Base-by-base conservation (phyloP, 2,113 vertebrate genomes). In the Caretta caretta region DNA sequence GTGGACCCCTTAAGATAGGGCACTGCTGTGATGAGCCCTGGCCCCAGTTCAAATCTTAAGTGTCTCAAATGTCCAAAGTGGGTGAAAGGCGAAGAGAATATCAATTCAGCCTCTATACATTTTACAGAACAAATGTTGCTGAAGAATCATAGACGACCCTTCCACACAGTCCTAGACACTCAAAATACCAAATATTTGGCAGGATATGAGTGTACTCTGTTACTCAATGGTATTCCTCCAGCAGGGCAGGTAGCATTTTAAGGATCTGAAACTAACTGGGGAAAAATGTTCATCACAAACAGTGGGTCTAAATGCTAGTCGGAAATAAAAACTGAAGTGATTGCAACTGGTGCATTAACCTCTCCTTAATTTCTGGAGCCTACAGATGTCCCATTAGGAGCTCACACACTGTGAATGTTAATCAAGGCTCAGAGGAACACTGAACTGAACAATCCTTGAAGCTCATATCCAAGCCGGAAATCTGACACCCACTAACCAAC, bases 401-500 rank as follows among this genome's bases (percentile, higher is more conserved):
- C 42, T 8, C 13, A 50, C 42, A n/a, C 65, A 50, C 13, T 17
- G 69, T n/a, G 79, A 25, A 4, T 8, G 4, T 80, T 46, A 10
- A 12, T n/a, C 51, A 90, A 80, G 35, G 22, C 27, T 12, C 14
- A 24, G 20, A 79, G 50, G 42, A 90, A 87, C 50, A 53, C 75
- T 20, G 62, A 8, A 62, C 59, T 5, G 4, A 6, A 27, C 57
- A 56, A 9, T 14, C 38, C 75, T 82, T 20, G 84, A 51, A 1
- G 20, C 27, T 17, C 20, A 76, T 0, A 38, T 24, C 50, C 46
- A 10, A 29, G 20, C 80, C 27, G 0, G 0, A 3, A 24, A 24
- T 13, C 83, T 59, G n/a, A 72, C 4, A 38, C 65, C 65, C 65
- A 38, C 35, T 38, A n/a, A 69, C 35, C 17, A 38, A 25, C 6